phyloP scores from a whole-genome alignment of 2,888 invertebrate genomes.

The Seira musarum region DNA sequence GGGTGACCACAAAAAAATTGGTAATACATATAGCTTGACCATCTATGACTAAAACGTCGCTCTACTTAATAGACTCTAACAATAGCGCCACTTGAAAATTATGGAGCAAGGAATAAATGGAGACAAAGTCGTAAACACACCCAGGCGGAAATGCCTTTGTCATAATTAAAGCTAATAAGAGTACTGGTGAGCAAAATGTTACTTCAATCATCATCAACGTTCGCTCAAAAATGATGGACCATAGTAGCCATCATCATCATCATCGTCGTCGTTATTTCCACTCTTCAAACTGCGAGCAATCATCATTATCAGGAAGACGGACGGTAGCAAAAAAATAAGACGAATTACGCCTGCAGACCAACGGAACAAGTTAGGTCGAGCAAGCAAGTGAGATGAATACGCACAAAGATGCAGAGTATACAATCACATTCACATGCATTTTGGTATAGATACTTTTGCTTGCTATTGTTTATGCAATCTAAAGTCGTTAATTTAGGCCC shows the following conservation, averaged over 20 bases:
- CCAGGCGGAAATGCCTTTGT: constrained; percentile 58
- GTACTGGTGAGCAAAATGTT: constrained; percentile 42
- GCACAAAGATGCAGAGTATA: no score
- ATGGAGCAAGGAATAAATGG: neutral
- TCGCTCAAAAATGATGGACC: neutral
- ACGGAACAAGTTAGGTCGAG: neutral
- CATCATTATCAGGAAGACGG: constrained; percentile 47
- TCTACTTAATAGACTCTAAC: neutral
- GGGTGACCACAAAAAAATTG: neutral
- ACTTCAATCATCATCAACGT: neutral
- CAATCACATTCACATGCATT: no score
- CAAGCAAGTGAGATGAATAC: neutral
- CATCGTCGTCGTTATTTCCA: neutral
- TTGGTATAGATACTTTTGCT: no score
- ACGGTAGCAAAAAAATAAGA: constrained; percentile 33
- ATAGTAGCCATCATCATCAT: constrained; percentile 15
- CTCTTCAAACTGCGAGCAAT: constrained; percentile 22
- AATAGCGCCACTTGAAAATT: neutral
- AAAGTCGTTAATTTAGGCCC: constrained; percentile 52
- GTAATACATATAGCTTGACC: neutral
- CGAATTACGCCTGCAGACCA: neutral
- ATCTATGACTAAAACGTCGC: neutral
- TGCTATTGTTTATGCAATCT: constrained; percentile 50
- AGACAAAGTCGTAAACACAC: constrained; percentile 52
- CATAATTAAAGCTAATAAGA: constrained; percentile 53